These are phyloP conservation scores for Ailuropoda melanoleuca DNA, from an alignment of 2,113 vertebrate genomes.

Conservation along the genomic window DNA sequence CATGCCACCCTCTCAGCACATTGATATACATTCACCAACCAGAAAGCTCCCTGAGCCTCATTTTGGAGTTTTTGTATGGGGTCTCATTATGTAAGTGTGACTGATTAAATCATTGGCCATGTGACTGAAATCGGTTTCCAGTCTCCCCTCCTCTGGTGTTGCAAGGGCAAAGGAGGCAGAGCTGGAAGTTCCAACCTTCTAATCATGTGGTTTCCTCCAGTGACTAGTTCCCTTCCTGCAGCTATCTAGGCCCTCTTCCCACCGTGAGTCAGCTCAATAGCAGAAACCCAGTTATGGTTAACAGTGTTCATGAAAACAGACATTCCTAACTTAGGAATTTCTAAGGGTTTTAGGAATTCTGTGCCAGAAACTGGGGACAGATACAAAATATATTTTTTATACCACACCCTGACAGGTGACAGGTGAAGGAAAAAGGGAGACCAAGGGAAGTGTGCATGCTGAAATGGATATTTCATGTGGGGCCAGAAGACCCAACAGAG, in stretches of 20 bases:
- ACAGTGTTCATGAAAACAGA: background rate
- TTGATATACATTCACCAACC: background rate
- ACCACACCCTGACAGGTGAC: background rate
- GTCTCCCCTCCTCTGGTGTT: background rate
- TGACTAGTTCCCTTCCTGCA: background rate
- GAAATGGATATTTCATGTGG: background rate
- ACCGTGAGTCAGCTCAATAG: background rate
- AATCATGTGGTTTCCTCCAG: background rate
- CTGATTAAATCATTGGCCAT: background rate
- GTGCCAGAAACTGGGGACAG: background rate
- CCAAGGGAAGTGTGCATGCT: background rate
- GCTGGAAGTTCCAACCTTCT: background rate
- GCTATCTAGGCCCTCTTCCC: background rate
- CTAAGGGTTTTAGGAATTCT: background rate
- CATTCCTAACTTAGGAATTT: background rate
- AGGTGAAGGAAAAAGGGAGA: background rate
- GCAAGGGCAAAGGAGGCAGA: too few relatives aligned
- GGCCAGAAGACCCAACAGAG: background rate
- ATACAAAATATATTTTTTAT: background rate
- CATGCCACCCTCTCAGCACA: background rate
- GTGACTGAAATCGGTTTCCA: background rate
- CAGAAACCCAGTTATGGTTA: background rate
- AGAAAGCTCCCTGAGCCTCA: background rate
- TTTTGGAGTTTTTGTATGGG: background rate
- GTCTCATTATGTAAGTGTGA: background rate